Evolutionary conservation across 2,113 vertebrate species (phyloP).

Genomic region (Tychaedon coryphoeus): DNA sequence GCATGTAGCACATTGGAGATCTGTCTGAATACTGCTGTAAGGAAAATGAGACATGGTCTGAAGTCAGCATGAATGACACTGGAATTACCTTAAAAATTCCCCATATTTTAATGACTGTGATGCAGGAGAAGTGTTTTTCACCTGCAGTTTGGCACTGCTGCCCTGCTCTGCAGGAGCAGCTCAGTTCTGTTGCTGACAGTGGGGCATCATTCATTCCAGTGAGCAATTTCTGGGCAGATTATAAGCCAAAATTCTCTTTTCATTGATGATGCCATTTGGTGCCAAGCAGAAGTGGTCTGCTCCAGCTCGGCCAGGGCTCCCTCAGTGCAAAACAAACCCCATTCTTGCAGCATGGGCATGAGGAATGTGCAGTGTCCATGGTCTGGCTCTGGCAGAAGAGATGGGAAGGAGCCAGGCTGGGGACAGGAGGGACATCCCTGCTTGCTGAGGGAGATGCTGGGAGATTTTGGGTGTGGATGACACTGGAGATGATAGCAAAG

Average conservation of each 20-base stretch:
- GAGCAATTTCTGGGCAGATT: not conserved
- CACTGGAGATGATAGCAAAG: accelerated
- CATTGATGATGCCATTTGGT: not conserved
- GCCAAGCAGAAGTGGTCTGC: not conserved
- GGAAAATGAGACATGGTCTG: not conserved
- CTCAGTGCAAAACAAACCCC: not conserved
- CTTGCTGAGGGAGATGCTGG: not conserved
- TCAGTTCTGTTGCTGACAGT: not conserved
- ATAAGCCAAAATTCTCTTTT: not conserved
- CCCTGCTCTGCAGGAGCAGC: not conserved
- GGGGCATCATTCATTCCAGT: not conserved
- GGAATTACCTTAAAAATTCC: not conserved
- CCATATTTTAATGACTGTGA: not conserved
- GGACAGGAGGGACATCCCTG: not conserved
- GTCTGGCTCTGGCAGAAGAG: not conserved
- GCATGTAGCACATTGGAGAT: not conserved
- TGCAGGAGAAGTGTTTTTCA: not conserved
- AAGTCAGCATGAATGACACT: not conserved
- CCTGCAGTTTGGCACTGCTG: not conserved
- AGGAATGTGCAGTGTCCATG: accelerated
- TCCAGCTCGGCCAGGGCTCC: not conserved
- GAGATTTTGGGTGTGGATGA: not conserved
- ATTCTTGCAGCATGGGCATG: not conserved
- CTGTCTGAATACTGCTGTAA: not conserved
- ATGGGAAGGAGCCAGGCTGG: not conserved